Conservation (phyloP, 2,888 invertebrate species). For the Cataglyphis cursor region DNA sequence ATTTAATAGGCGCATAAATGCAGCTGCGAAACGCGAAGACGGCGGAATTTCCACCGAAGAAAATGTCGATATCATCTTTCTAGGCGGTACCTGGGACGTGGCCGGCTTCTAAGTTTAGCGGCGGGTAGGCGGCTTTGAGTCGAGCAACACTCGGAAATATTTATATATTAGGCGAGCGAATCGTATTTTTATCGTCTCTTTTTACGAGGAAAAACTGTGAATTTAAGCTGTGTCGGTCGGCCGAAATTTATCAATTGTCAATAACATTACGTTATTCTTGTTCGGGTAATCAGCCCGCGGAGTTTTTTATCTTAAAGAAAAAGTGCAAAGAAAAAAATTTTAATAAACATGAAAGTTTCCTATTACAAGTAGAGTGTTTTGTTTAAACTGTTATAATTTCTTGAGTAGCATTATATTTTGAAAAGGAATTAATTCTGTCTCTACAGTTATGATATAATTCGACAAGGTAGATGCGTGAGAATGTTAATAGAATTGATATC, state of each 20-base stretch:
- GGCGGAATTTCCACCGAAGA: conserved; percentile 73
- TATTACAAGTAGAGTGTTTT: neutral
- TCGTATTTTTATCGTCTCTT: conserved; percentile 83
- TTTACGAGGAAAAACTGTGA: conserved; percentile 35
- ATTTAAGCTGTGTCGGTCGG: neutral
- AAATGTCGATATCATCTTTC: conserved; percentile 82
- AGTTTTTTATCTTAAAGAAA: neutral
- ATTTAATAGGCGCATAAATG: conserved; percentile 27
- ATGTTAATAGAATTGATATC: neutral
- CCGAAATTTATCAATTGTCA: conserved; percentile 20
- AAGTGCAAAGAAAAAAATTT: neutral
- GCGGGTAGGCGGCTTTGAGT: conserved; percentile 84
- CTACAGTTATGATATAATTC: neutral
- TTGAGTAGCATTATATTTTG: neutral
- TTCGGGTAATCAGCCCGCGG: too few species aligned
- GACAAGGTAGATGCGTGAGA: neutral
- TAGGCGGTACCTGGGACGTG: conserved; percentile 82
- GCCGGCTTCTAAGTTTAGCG: conserved; percentile 86
- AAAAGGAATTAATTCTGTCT: neutral
- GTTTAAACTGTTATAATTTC: neutral
- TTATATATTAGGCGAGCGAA: conserved; percentile 83
- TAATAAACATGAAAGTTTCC: neutral
- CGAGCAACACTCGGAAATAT: conserved; percentile 84
- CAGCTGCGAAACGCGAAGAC: conserved; percentile 16
- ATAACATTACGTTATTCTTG: neutral